Percentiles rank a stretch among this genome's conserved stretches.
phyloP scores from a whole-genome alignment of 2,797 vertebrate species.

The Semotilus atromaculatus region DNA sequence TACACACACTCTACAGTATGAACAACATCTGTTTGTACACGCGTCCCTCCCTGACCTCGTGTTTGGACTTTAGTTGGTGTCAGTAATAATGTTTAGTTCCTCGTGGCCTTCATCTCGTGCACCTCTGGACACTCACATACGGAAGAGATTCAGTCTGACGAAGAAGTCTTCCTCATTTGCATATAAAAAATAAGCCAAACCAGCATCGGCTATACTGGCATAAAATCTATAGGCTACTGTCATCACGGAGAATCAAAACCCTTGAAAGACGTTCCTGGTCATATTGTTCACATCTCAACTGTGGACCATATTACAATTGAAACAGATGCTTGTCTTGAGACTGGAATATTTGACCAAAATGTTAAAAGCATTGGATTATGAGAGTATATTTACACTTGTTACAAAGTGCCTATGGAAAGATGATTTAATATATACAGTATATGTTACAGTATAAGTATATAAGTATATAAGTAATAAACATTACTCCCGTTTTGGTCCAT shows the following conservation, averaged over 20 bases:
- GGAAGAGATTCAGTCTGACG: background rate
- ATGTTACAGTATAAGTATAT: too few relatives aligned
- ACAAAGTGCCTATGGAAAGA: too few relatives aligned
- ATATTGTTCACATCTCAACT: background rate
- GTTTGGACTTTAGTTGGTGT: background rate
- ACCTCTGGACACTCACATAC: background rate
- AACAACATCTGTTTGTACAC: constrained; percentile 17
- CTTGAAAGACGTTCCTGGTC: background rate
- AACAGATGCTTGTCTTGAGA: too few relatives aligned
- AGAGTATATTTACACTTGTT: too few relatives aligned
- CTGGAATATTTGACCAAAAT: too few relatives aligned
- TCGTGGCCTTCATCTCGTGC: background rate
- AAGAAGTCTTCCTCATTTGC: background rate
- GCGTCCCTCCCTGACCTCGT: constrained; percentile 1
- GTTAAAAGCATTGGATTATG: too few relatives aligned
- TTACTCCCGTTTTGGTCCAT: too few relatives aligned
- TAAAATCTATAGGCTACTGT: background rate
- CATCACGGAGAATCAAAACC: background rate
- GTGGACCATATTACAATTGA: too few relatives aligned
- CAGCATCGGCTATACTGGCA: background rate
- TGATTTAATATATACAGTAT: too few relatives aligned
- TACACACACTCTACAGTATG: background rate
- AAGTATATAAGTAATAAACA: too few relatives aligned
- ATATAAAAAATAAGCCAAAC: background rate
- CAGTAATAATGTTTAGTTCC: background rate